Conservation (phyloP, 2,888 invertebrate genomes). For the Ophion ellenae region DNA sequence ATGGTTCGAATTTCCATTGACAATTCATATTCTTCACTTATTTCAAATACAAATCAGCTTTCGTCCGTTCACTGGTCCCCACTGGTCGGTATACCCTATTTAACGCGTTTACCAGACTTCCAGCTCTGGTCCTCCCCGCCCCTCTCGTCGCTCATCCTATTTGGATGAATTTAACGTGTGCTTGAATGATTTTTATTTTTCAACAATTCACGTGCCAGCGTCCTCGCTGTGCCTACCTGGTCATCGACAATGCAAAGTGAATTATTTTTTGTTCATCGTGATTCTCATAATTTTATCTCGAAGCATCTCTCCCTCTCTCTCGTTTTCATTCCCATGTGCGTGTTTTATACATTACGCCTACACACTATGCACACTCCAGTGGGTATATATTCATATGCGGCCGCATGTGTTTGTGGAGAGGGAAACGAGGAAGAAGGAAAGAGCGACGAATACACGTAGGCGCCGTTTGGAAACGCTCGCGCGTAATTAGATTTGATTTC, state of each 20-base stretch:
- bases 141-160: conserved; percentile 55
- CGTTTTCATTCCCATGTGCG: conserved; percentile 24
- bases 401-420: background rate
- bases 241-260: conserved; percentile 69
- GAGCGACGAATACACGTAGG: conserved; percentile 39
- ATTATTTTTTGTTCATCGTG: conserved; percentile 69
- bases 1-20: too few species aligned
- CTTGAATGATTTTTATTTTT: conserved; percentile 48
- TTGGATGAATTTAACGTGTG: conserved; percentile 60
- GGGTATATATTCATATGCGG: conserved; percentile 1
- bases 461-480: conserved; percentile 69
- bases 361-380: conserved; percentile 46
- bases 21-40: too few species aligned
- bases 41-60: too few species aligned
- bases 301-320: conserved; percentile 44
- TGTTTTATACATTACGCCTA: conserved; percentile 24
- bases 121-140: conserved; percentile 22
- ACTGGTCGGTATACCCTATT: background rate
- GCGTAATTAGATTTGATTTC: conserved; percentile 81
- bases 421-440: background rate
- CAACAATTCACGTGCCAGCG: conserved; percentile 35
- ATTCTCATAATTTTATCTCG: conserved; percentile 71
- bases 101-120: conserved; percentile 13
- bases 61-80: too few species aligned
- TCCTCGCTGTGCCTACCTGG: conserved; percentile 40